Percentiles rank a stretch among this genome's conserved stretches.
Conservation (phyloP, 2,888 invertebrate genomes). For the Resseliella maxima region DNA sequence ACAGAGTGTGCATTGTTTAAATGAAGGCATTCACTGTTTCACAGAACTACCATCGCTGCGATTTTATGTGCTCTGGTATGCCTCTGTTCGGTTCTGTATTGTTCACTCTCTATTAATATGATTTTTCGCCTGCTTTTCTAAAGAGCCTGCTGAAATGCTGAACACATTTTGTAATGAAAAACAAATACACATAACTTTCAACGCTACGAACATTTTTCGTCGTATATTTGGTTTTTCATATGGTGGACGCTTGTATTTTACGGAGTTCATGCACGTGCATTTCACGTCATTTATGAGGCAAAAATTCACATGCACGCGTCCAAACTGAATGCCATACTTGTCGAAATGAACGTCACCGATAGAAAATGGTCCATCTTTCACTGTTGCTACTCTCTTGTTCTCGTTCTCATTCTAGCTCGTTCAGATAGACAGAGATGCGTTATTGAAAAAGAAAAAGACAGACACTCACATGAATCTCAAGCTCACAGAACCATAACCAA, state of each 20-base stretch:
- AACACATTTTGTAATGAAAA: conserved; percentile 51
- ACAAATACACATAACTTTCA: conserved; percentile 48
- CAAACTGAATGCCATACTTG: conserved; percentile 5
- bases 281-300: conserved; percentile 7
- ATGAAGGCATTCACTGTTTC: background rate
- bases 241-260: background rate
- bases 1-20: background rate
- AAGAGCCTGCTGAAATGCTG: conserved; percentile 14
- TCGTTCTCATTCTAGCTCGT: background rate
- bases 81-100: no score
- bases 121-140: background rate
- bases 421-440: no score
- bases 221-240: conserved; percentile 12
- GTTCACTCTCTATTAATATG: background rate
- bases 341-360: conserved; percentile 46
- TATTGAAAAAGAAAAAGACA: no score
- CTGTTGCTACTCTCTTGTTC: background rate
- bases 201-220: conserved; percentile 42
- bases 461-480: no score
- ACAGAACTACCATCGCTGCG: no score
- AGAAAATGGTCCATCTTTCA: background rate
- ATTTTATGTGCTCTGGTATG: no score
- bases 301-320: conserved; percentile 28
- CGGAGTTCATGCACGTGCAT: background rate
- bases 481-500: background rate